Conservation (phyloP, 1,140 invertebrate species). For the Drosophila sturtevanti region DNA sequence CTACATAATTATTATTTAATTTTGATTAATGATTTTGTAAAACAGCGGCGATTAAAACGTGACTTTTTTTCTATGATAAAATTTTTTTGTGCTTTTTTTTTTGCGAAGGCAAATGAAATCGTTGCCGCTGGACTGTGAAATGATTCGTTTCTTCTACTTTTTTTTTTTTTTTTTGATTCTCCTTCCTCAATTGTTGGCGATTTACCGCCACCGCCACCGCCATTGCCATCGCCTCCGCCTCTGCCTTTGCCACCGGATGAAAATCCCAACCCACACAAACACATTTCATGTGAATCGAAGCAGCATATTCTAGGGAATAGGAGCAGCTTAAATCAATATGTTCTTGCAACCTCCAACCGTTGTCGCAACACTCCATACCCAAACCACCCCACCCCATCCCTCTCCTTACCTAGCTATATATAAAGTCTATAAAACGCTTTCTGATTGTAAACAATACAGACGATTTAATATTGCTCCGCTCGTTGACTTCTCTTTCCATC, state of each 20-base stretch:
- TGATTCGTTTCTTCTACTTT: not conserved
- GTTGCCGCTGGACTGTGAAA: conserved; percentile 44
- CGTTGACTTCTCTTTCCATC: conserved; percentile 39
- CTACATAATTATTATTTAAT: conserved; percentile 78
- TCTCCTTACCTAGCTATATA: conserved; percentile 48
- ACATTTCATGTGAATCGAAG: not conserved
- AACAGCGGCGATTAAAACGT: conserved; percentile 72
- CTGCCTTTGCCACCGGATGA: conserved; percentile 21
- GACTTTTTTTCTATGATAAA: conserved; percentile 57
- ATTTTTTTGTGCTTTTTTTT: not conserved
- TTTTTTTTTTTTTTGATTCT: too few relatives aligned
- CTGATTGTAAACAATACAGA: conserved; percentile 79
- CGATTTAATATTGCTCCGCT: conserved; percentile 76
- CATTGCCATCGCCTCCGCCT: conserved; percentile 7
- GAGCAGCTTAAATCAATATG: conserved; percentile 63
- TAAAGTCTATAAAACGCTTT: conserved; percentile 81
- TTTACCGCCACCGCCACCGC: conserved; percentile 5
- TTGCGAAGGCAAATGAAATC: conserved; percentile 49
- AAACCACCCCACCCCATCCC: not conserved
- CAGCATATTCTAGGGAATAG: conserved; percentile 50
- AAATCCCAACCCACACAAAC: conserved; percentile 18
- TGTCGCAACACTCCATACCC: not conserved
- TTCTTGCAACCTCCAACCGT: conserved; percentile 8
- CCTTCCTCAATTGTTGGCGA: too few relatives aligned
- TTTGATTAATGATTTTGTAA: conserved; percentile 75